A percentile compares a stretch with the other conserved stretches of the same genome.
phyloP scores from a whole-genome alignment of 1,140 invertebrate genomes.

The Drosophila elegans region DNA sequence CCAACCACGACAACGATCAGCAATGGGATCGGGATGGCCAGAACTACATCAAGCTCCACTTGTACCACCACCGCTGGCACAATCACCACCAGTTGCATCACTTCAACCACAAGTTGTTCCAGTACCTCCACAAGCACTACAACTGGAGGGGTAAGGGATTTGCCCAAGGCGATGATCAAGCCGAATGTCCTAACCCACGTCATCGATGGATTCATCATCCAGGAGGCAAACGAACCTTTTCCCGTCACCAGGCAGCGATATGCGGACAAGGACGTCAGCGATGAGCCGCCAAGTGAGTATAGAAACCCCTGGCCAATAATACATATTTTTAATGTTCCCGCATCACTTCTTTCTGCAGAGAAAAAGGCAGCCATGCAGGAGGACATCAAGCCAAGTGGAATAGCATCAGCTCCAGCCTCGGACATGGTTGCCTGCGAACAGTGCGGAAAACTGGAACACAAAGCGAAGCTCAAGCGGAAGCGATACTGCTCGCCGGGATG shows the following conservation, averaged over 20 bases:
- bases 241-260: conserved; percentile 89
- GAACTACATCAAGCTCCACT: conserved; percentile 7
- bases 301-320: not conserved
- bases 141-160: conserved; percentile 84
- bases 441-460: conserved; percentile 91
- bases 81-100: conserved; percentile 25
- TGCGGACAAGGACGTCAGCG: conserved; percentile 86
- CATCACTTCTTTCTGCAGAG: conserved; percentile 55
- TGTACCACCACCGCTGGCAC: conserved; percentile 4
- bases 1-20: conserved; percentile 36
- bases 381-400: conserved; percentile 45
- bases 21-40: conserved; percentile 34
- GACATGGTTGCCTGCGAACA: conserved; percentile 91
- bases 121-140: conserved; percentile 30
- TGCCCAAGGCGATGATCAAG: conserved; percentile 97
- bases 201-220: conserved; percentile 98
- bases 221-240: conserved; percentile 96
- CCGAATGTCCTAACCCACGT: conserved; percentile 98
- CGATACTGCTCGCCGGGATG: conserved; percentile 89
- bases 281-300: conserved; percentile 88
- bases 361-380: conserved; percentile 85
- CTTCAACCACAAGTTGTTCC: conserved; percentile 17
- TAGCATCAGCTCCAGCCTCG: conserved; percentile 9
- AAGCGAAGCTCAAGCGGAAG: conserved; percentile 90
- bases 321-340: not conserved